phyloP scores from a whole-genome alignment of 2,888 invertebrate genomes.

The Coelogynopora nodosa region DNA sequence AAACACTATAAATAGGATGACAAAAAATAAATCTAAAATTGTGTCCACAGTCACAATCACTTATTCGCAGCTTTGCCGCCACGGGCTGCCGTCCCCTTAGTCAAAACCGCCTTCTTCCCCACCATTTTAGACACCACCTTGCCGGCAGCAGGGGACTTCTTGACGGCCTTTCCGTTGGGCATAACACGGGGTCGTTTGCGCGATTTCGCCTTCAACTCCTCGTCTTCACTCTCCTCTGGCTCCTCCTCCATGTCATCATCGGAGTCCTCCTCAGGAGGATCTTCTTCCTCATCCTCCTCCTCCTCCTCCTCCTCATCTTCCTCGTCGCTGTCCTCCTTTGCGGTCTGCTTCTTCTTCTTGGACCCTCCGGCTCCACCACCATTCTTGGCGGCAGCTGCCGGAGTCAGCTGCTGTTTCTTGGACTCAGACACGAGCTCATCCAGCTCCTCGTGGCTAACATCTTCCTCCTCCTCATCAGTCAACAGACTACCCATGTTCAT shows the following conservation, averaged over 20 bases:
- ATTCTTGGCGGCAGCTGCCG: neutral
- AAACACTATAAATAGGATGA: no score
- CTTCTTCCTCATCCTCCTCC: neutral
- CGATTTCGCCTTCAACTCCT: neutral
- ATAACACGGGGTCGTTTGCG: neutral
- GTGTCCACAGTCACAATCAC: no score
- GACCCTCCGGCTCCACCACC: neutral
- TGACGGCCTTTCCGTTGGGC: neutral
- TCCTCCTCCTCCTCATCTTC: neutral
- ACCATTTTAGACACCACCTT: neutral
- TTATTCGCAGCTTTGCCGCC: neutral
- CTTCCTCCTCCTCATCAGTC: neutral
- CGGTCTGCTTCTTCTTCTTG: neutral
- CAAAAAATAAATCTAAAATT: no score
- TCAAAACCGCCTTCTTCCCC: neutral
- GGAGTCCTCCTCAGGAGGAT: neutral
- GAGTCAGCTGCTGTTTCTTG: neutral
- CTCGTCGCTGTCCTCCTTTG: neutral
- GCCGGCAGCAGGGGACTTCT: neutral
- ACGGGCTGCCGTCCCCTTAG: neutral
- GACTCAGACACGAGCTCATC: neutral
- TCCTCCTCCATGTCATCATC: neutral
- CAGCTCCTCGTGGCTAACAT: neutral
- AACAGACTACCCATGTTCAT: neutral
- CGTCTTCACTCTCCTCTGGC: neutral